Base-by-base conservation (phyloP, 2,113 vertebrate species). In the Anarrhichthys ocellatus region DNA sequence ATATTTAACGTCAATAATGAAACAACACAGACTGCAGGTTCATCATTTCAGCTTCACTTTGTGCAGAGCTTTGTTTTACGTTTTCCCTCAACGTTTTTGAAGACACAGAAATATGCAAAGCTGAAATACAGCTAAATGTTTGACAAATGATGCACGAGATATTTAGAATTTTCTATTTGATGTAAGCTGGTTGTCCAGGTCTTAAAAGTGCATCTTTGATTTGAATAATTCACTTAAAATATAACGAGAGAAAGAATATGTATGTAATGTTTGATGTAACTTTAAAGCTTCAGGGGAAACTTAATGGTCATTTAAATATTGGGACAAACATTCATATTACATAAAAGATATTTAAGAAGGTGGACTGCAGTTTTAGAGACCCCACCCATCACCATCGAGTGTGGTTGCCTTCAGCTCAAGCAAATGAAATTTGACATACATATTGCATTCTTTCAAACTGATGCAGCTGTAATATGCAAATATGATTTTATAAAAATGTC, bases 311-410 rank as follows among this genome's bases (percentile, higher is more conserved):
- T 72, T 81, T 27, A 71, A 75, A 79, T 76, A 71, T 29, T 63
- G 1, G 5, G 17, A 22, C 24, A 66, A 74, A 34, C 3, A 59
- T 61, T 36, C 52, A 59, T 50, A 38, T 58, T 63, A 10, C 5
- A 38, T 78, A 56, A 48, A 50, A 36, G 70, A 58, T 54, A 65
- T 81, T 72, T 29, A 59, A 69, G 1, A 54, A 61, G 6, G 66
- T 56, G 13, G 15, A 24, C 61, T 74, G 67, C 56, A 73, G 4
- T n/a, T 78, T 81, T 10, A 54, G 29, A 50, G 52, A 73, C 73
- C 75, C 73, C 72, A 78, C 83, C 79, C 75, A 64, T 9, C 40
- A 65, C 27, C 59, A 54, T 62, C 29, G 40, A 42, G 17, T 67
- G 17, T 69, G 42, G 38, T 9, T 56, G 69, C 15, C 54, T 70